phyloP scores from a whole-genome alignment of 1,140 invertebrate genomes.

The Sipha flava region DNA sequence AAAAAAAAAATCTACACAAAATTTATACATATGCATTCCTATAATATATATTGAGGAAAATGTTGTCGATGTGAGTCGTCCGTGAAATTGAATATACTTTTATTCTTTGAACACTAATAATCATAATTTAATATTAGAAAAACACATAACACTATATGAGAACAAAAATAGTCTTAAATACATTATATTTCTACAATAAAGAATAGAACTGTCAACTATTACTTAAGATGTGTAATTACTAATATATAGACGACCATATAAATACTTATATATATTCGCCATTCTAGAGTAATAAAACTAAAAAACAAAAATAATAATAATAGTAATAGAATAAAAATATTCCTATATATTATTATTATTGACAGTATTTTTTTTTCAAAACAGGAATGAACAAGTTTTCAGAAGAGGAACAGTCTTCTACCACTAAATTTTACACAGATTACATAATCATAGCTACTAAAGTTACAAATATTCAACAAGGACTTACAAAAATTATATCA shows the following conservation, averaged over 20 bases:
- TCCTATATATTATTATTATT: not conserved
- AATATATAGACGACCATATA: not conserved
- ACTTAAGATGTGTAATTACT: not conserved
- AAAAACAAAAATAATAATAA: not conserved
- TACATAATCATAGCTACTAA: not conserved
- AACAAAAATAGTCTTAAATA: not conserved
- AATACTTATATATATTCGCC: not conserved
- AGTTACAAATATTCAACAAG: not conserved
- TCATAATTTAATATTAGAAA: not conserved
- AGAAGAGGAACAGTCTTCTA: slow-evolving; percentile 30
- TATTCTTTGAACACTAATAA: not conserved
- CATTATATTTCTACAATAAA: not conserved
- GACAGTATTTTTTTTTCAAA: not conserved
- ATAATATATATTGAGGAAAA: not conserved
- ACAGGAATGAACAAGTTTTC: slow-evolving; percentile 29
- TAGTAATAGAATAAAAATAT: not conserved
- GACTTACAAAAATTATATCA: not conserved
- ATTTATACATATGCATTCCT: not conserved
- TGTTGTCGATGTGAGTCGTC: not conserved
- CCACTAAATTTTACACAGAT: not conserved
- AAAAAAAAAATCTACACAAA: not conserved
- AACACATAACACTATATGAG: not conserved
- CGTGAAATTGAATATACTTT: too few relatives aligned
- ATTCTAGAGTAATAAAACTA: not conserved
- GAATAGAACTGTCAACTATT: not conserved